phyloP scores from a whole-genome alignment of 2,888 invertebrate genomes.

The Smittia sp. region DNA sequence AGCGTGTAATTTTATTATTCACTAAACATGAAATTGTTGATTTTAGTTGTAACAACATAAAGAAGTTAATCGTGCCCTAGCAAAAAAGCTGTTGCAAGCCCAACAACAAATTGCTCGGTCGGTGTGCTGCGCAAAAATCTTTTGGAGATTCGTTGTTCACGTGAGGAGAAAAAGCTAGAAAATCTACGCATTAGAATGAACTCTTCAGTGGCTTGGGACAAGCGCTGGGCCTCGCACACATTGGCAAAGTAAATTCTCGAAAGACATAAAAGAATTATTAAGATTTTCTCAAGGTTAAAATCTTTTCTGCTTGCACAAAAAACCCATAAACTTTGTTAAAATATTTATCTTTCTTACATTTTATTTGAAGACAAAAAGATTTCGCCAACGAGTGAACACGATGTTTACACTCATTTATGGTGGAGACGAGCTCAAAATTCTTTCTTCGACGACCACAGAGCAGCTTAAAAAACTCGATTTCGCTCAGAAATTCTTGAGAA shows the following conservation, averaged over 20 bases:
- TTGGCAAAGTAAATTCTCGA: not conserved
- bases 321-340: constrained; percentile 25
- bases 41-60: too few species aligned
- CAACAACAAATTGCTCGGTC: too few species aligned
- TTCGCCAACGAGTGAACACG: not conserved
- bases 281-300: constrained; percentile 11
- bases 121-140: too few species aligned
- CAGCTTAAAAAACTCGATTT: not conserved
- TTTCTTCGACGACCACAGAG: not conserved
- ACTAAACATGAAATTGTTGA: constrained; percentile 16
- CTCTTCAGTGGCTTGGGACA: too few species aligned
- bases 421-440: too few species aligned
- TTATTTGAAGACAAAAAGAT: not conserved
- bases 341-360: constrained; percentile 5
- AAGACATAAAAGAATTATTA: constrained; percentile 20
- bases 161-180: too few species aligned
- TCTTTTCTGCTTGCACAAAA: not conserved
- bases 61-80: too few species aligned
- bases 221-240: not conserved
- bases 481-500: not conserved
- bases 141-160: too few species aligned
- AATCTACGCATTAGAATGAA: too few species aligned
- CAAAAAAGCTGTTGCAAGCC: too few species aligned
- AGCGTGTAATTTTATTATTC: constrained; percentile 25
- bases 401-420: not conserved